A percentile compares a stretch with the other conserved stretches of the same genome.
phyloP scores from a whole-genome alignment of 2,797 vertebrate species.

The Sebastes matsubarae region DNA sequence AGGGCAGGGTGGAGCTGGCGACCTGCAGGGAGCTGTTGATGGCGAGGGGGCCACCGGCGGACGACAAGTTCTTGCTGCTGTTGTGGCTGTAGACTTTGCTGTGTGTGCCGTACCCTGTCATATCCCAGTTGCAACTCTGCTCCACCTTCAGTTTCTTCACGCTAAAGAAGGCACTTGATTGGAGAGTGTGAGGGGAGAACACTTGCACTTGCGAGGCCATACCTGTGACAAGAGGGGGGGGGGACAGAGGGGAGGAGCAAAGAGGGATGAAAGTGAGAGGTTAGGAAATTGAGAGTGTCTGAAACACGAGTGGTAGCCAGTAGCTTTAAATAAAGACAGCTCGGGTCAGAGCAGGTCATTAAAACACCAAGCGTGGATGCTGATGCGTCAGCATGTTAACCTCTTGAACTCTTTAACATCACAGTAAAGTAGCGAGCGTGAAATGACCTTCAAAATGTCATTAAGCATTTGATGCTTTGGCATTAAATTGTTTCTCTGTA shows the following conservation, averaged over 20 bases:
- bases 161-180: constrained; percentile 99
- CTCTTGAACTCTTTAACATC: constrained; percentile 25
- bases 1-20: constrained; percentile 90
- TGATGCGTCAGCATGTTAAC: constrained; percentile 34
- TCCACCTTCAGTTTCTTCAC: constrained; percentile 99
- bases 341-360: constrained; percentile 71
- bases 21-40: constrained; percentile 89
- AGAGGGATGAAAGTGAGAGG: constrained; percentile 72
- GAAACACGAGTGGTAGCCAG: constrained; percentile 75
- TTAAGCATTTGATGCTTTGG: constrained; percentile 1
- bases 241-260: constrained; percentile 49
- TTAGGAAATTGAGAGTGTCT: constrained; percentile 77
- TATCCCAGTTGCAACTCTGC: constrained; percentile 97
- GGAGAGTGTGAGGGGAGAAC: constrained; percentile 97
- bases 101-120: constrained; percentile 99
- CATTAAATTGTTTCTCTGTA: not conserved
- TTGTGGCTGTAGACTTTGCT: constrained; percentile 92
- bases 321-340: constrained; percentile 82
- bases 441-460: constrained; percentile 15
- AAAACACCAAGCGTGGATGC: constrained; percentile 50
- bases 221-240: constrained; percentile 82
- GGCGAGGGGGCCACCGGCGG: constrained; percentile 86
- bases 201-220: constrained; percentile 99
- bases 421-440: not conserved
- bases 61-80: constrained; percentile 92